Percentiles rank a stretch among this genome's conserved stretches.
phyloP scores from a whole-genome alignment of 1,140 invertebrate species.

The Watersipora subatra region DNA sequence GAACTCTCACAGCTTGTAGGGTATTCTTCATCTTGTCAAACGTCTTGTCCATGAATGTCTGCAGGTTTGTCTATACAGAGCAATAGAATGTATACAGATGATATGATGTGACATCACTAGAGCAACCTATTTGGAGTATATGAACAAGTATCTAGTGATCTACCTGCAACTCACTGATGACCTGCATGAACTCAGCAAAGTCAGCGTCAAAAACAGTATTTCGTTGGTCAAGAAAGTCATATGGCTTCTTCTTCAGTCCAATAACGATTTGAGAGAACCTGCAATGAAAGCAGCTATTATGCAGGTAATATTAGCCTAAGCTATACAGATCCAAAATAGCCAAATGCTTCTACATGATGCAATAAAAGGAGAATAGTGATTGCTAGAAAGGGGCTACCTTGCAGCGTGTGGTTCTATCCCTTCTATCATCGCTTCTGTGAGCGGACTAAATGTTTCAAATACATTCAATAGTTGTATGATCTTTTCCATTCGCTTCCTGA shows the following conservation, averaged over 20 bases:
- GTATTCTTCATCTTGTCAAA: slow-evolving; percentile 77
- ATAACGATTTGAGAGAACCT: slow-evolving; percentile 21
- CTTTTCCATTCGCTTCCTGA: slow-evolving; percentile 67
- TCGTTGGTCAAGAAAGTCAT: slow-evolving; percentile 76
- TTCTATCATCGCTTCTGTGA: slow-evolving; percentile 69
- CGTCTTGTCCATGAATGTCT: slow-evolving; percentile 52
- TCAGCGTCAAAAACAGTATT: slow-evolving; percentile 73
- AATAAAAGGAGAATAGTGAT: too few relatives aligned
- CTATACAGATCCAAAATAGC: too few relatives aligned
- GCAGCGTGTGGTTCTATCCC: slow-evolving; percentile 40
- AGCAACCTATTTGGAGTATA: too few relatives aligned
- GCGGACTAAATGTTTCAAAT: slow-evolving; percentile 64
- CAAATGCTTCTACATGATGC: too few relatives aligned
- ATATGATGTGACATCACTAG: too few relatives aligned
- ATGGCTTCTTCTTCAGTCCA: slow-evolving; percentile 63
- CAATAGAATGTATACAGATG: too few relatives aligned
- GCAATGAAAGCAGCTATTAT: too few relatives aligned
- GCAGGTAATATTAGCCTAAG: too few relatives aligned
- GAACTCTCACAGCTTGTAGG: slow-evolving; percentile 66
- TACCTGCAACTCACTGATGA: slow-evolving; percentile 51
- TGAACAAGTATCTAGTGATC: too few relatives aligned
- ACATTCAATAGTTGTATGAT: slow-evolving; percentile 74
- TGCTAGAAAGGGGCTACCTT: too few relatives aligned
- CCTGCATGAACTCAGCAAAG: slow-evolving; percentile 60
- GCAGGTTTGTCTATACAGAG: background rate